Evolutionary conservation across 2,113 vertebrate species (phyloP).

Genomic region (Anoura caudifer): DNA sequence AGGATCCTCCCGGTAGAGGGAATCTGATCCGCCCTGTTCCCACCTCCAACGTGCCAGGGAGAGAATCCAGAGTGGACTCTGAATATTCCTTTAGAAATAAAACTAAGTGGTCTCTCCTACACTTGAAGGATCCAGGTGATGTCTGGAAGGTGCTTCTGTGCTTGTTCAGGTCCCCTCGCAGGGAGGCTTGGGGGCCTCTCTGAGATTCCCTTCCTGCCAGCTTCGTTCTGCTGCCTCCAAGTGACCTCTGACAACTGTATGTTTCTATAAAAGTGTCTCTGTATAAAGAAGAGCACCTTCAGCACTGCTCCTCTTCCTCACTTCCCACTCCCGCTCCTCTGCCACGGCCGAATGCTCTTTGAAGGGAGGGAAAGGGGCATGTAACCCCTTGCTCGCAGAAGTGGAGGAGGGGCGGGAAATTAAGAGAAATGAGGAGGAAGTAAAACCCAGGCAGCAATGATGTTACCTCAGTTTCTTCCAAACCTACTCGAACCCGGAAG

Average conservation of each 20-base stretch:
- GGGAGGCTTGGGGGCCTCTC: no score
- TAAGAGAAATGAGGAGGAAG: background rate
- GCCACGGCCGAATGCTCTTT: background rate
- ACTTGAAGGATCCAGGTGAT: background rate
- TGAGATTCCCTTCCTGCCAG: background rate
- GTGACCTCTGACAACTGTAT: background rate
- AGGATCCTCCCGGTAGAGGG: background rate
- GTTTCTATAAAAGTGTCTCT: background rate
- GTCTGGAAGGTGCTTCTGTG: background rate
- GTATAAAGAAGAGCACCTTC: background rate
- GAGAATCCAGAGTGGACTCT: background rate
- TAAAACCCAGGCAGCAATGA: background rate
- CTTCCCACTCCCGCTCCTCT: background rate
- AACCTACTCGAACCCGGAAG: background rate
- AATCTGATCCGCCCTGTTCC: background rate
- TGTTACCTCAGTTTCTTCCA: background rate
- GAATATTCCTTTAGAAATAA: background rate
- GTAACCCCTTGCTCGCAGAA: background rate
- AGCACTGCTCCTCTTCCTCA: background rate
- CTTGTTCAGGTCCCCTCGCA: background rate
- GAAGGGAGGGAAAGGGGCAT: background rate
- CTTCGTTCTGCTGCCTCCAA: background rate
- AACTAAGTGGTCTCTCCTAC: background rate
- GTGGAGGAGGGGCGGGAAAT: fast-evolving
- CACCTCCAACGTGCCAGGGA: background rate